Base-by-base conservation (phyloP, 2,797 vertebrate genomes). In the Dromococcyx pavoninus region DNA sequence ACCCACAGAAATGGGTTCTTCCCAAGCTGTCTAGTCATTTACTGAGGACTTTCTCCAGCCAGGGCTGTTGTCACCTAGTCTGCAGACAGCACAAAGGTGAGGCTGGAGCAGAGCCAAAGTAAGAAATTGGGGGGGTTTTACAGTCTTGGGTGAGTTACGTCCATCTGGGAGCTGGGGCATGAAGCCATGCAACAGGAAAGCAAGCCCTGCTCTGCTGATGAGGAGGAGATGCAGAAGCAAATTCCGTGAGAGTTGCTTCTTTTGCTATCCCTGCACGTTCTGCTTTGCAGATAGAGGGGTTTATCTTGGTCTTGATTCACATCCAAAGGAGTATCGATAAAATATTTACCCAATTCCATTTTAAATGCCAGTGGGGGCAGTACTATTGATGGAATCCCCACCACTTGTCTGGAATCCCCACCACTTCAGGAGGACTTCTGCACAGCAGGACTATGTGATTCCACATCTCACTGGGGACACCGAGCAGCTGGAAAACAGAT, bases 91-190 rank as follows among this genome's bases (percentile, higher is more conserved):
- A 53, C 0, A 1, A 30, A 50, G 30, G 9, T 24, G 61, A 77
- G 32, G 23, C 37, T 71, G 61, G 25, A 85, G 17, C 5, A 4
- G 35, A 74, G 35, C 32, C 32, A 24, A 53, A 27, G 16, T 3
- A 22, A n/a, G 27, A 74, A 37, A 70, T 1, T 1, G 3, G 10
- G 5, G 0, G 0, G 0, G 35, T 30, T 73, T 39, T n/a, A 12
- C 35, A 53, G 16, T 53, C 43, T 73, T 75, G 6, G 3, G 32
- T 72, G 33, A 43, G 39, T 15, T 69, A 14, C 65, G 30, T 69
- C 35, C 17, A 13, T 6, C 19, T 3, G 1, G 25, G 50, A 50
- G 8, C 3, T 58, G 33, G 30, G 2, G 0, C 18, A n/a, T 46
- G 30, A 50, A 9, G 23, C 18, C n/a, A 10, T 16, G 2, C 28